Conservation (phyloP, 2,113 vertebrate species). For the Steatornis caripensis region DNA sequence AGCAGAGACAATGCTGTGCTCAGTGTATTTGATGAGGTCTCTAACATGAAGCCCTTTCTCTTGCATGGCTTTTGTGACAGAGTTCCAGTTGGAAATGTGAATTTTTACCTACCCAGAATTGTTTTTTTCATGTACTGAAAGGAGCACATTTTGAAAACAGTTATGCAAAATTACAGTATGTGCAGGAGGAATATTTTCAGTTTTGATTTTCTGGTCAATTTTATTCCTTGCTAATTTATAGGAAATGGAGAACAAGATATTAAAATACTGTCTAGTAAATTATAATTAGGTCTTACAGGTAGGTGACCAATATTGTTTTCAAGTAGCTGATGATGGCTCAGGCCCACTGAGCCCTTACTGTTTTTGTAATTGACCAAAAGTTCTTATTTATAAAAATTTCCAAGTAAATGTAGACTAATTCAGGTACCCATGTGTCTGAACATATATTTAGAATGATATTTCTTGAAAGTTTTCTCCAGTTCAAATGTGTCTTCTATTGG, state of each 20-base stretch:
- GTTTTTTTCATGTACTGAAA: background rate
- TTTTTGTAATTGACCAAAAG: background rate
- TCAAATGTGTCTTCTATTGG: background rate
- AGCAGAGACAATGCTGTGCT: background rate
- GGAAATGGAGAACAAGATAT: background rate
- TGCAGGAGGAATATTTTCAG: background rate
- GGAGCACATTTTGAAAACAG: background rate
- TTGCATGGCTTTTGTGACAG: background rate
- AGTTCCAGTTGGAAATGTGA: background rate
- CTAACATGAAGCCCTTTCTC: background rate
- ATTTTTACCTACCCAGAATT: background rate
- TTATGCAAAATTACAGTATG: background rate
- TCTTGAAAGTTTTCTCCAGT: background rate
- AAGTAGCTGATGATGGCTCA: background rate
- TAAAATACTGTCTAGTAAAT: background rate
- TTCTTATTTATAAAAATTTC: background rate
- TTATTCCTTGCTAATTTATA: background rate
- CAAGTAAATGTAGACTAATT: background rate
- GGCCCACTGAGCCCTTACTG: background rate
- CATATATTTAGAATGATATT: background rate
- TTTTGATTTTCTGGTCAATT: background rate
- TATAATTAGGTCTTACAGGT: background rate
- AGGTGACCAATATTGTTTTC: background rate
- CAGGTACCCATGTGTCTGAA: background rate
- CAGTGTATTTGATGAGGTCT: background rate